Base-by-base conservation (phyloP, 2,797 vertebrate genomes). In the Lycodopsis pacificus region DNA sequence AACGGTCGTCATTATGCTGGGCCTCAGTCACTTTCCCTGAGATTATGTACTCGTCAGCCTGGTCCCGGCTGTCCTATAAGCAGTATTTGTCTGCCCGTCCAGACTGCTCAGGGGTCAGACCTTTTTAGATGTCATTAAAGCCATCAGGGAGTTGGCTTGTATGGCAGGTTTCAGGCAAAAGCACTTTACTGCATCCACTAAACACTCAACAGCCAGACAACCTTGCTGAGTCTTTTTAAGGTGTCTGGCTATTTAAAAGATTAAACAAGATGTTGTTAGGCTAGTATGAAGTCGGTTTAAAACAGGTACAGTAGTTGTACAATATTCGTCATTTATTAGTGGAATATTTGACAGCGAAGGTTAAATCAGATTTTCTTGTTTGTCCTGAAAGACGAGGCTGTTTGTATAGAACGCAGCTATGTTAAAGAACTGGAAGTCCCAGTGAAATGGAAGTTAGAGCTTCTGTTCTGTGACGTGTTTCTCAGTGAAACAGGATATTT, bases 51-150 rank as follows among this genome's bases (percentile, higher is more conserved):
- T 73, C 65, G 58, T 83, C 82, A 76, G 77, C 56, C 77, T 89
- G 81, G 85, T 88, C 49, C 77, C 80, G 62, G 66, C 66, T 76
- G 80, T 69, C 73, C 53, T 84, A 67, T 91, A 79, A 83, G 67
- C 76, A 80, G 68, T 64, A 71, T 81, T 82, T 79, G 83, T 71
- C 85, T 67, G 83, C 66, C 56, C 86, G 81, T 84, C 73, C 89
- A 72, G 86, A 84, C 88, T 36, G 76, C 86, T 80, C 66, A 54
- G 58, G 66, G 82, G 73, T 91, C 75, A 88, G 73, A 77, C 78
- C 75, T 81, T 86, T 87, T 86, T 73, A 81, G 79, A 91, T 83
- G 79, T 82, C 82, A 85, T 78, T 73, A 66, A 69, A 81, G 68
- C 59, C 82, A 72, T 73, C n/a, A 10, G 82, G 79, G 77, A 85